Conservation (phyloP, 2,888 invertebrate species). For the Neelides folsomi region DNA sequence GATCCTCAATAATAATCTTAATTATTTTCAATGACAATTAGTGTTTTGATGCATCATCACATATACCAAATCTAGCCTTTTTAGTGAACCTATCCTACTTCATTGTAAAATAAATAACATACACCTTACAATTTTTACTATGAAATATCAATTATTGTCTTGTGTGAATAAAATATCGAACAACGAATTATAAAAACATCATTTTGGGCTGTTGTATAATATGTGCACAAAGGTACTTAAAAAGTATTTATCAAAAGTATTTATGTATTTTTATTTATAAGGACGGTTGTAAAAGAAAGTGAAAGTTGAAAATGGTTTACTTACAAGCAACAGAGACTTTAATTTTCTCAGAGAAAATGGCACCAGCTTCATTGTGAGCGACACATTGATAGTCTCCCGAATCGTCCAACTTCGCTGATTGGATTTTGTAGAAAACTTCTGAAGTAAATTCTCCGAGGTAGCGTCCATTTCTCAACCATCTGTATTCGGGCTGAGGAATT, state of each 20-base stretch:
- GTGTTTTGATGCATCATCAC: too few relatives aligned
- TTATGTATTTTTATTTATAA: background rate
- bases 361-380: constrained; percentile 78
- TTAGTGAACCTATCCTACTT: too few relatives aligned
- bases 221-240: background rate
- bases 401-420: constrained; percentile 64
- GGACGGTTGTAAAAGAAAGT: background rate
- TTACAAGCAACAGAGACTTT: constrained; percentile 83
- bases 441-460: constrained; percentile 67
- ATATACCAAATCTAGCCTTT: too few relatives aligned
- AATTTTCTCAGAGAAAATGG: constrained; percentile 81
- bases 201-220: background rate
- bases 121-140: too few relatives aligned
- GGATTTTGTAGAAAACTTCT: constrained; percentile 69
- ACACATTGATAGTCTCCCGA: constrained; percentile 86
- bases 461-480: constrained; percentile 77
- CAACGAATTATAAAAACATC: too few relatives aligned
- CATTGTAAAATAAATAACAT: too few relatives aligned
- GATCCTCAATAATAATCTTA: too few relatives aligned
- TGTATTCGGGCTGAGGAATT: constrained; percentile 80
- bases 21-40: too few relatives aligned
- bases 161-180: too few relatives aligned
- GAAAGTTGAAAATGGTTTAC: constrained; percentile 38
- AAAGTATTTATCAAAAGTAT: too few relatives aligned
- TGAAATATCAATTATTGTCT: too few relatives aligned